Evolutionary conservation across 2,113 vertebrate species (phyloP).

Genomic region (Setophaga kirtlandii): DNA sequence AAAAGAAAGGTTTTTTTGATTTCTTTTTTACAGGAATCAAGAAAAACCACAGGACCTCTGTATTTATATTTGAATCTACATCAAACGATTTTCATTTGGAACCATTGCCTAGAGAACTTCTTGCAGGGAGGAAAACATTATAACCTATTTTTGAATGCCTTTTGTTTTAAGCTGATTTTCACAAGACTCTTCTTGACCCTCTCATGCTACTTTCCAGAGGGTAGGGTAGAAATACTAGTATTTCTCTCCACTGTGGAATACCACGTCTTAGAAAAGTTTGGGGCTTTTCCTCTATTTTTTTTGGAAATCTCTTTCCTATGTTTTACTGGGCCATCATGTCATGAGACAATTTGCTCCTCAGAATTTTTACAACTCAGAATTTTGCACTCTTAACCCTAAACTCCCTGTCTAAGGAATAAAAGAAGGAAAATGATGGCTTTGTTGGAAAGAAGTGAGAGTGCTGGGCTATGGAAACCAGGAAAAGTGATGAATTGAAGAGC

Average conservation of each 20-base stretch:
- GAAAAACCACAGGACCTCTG: slow-evolving; percentile 65
- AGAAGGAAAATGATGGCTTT: not conserved
- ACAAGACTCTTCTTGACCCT: slow-evolving; percentile 11
- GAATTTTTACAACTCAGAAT: not conserved
- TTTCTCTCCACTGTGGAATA: not conserved
- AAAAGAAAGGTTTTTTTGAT: slow-evolving; percentile 16
- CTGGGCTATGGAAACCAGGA: not conserved
- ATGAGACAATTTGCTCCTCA: not conserved
- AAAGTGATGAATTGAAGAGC: not conserved
- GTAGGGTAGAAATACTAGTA: not conserved
- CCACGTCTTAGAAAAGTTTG: not conserved
- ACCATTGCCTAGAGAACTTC: slow-evolving; percentile 49
- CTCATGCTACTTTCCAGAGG: not conserved
- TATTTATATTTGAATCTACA: slow-evolving; percentile 73
- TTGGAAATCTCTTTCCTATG: not conserved
- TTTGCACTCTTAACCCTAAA: not conserved
- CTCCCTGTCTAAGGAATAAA: not conserved
- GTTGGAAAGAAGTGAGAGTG: not conserved
- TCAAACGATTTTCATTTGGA: slow-evolving; percentile 69
- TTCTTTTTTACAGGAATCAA: slow-evolving; percentile 66
- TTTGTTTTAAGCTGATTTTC: slow-evolving; percentile 55
- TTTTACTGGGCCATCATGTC: not conserved
- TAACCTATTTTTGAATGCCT: slow-evolving; percentile 49
- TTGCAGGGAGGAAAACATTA: slow-evolving; percentile 40
- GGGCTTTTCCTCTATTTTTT: not conserved